Base-by-base conservation (phyloP, 1,140 invertebrate genomes). In the Bathynomus jamesi region DNA sequence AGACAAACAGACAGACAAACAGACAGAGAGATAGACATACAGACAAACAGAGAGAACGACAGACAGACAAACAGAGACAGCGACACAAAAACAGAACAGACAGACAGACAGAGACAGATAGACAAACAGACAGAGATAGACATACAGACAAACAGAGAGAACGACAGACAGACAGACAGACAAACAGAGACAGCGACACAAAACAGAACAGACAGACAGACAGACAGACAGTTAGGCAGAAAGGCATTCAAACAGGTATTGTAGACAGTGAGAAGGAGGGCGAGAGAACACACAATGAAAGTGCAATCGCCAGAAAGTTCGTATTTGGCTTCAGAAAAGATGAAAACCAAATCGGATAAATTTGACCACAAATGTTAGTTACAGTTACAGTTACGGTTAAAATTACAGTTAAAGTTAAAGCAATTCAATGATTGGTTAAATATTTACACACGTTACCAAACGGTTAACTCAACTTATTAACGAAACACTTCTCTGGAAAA, bases 131-230 rank as follows among this genome's bases (percentile, higher is more conserved):
- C 7, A 40, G 32, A 40, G 32, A 40, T 28, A 28, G 11, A 28
- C 17, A 29, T 17, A 28, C 17, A 65, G 24, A 29, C 25, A 29
- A 11, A 29, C 11, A 65, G 64, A 65, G 64, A 65, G 64, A 65
- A 28, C 27, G 64, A 65, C 25, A 65, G 64, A 65, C 25, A 65
- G 64, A 65, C 25, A 65, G 64, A 65, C 25, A 65, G 64, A 65
- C 25, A 65, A 28, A 65, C 25, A 65, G 64, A 65, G 64, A 65
- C 25, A 65, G 64, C 27, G 64, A 65, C 25, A 65, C 17, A 65
- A 28, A n/a, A 28, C 5, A 28, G 1, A 13, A n/a, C 7, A 25
- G 28, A 1, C 10, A 25, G 28, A 28, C 11, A 25, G 17, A 65
- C 7, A 28, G 28, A 28, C 7, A 30, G 64, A 65, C 25, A 27